Percentiles rank a stretch among this genome's conserved stretches.
Evolutionary conservation across 2,113 vertebrate genomes (phyloP).

Genomic region (Malaclemys terrapin): DNA sequence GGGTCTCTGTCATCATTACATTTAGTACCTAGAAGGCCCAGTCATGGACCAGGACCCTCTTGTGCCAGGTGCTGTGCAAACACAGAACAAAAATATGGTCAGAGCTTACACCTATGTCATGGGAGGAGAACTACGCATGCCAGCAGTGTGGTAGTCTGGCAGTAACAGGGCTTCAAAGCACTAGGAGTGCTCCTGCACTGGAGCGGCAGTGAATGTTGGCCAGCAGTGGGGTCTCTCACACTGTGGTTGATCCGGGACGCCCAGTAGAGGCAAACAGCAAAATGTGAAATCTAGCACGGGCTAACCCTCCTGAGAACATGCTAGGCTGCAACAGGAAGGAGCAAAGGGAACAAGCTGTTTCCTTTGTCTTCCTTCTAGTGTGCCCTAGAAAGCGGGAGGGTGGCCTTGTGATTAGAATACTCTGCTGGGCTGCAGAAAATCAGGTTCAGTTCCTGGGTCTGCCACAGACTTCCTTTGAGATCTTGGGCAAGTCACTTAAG

Average conservation of each 20-base stretch:
- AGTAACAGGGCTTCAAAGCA: background rate
- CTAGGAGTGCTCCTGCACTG: rapidly evolving
- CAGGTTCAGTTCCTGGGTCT: background rate
- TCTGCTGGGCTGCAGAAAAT: background rate
- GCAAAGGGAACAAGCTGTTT: rapidly evolving
- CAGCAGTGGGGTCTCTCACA: background rate
- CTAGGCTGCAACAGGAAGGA: rapidly evolving
- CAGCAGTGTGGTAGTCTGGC: background rate
- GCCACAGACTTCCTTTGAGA: background rate
- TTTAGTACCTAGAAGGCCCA: background rate
- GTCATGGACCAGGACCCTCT: rapidly evolving
- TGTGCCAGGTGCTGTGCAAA: background rate
- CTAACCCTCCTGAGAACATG: background rate
- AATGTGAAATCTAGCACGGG: background rate
- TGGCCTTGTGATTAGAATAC: background rate
- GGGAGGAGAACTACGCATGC: background rate
- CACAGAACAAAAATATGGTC: background rate
- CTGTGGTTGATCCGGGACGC: background rate
- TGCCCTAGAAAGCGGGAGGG: background rate
- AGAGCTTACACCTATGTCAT: background rate
- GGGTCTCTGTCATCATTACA: no score
- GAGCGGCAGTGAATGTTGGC: background rate
- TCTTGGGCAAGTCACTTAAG: background rate
- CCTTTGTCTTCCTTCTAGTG: background rate
- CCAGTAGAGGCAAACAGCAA: background rate